Percentiles rank a stretch among this genome's conserved stretches.
Evolutionary conservation across 1,140 invertebrate species (phyloP).

Genomic region (Drosophila cardini): DNA sequence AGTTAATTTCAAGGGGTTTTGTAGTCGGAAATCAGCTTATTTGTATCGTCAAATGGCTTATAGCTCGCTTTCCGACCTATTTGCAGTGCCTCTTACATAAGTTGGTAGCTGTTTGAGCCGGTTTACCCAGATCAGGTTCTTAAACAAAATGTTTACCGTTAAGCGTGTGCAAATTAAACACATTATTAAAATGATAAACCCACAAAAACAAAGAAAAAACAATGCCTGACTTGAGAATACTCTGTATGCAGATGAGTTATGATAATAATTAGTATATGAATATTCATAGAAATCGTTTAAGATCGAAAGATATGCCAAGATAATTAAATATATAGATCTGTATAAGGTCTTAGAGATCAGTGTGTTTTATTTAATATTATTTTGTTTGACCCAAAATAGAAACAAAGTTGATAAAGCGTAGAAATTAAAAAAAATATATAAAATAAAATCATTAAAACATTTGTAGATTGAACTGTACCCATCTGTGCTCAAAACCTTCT

Average conservation of each 20-base stretch:
- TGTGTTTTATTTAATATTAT: background rate
- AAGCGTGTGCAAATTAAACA: constrained; percentile 38
- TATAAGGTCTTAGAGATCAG: no score
- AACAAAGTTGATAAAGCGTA: constrained; percentile 18
- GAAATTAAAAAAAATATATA: background rate
- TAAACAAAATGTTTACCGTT: constrained; percentile 44
- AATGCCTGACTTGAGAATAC: background rate
- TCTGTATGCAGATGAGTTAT: background rate
- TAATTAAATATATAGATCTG: no score
- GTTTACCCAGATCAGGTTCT: constrained; percentile 64
- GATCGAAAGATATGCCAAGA: no score
- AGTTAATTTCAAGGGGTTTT: background rate
- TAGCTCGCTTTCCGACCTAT: constrained; percentile 5
- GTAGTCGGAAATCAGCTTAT: background rate
- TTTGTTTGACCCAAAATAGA: constrained; percentile 8
- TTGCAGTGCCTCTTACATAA: constrained; percentile 52
- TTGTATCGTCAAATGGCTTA: constrained; percentile 1
- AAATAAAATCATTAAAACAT: background rate
- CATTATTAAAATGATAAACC: constrained; percentile 1
- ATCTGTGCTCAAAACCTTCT: background rate
- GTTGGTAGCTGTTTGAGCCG: constrained; percentile 12
- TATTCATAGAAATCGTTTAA: no score
- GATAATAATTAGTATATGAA: no score
- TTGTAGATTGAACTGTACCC: constrained; percentile 30
- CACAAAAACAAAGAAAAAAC: background rate